Base-by-base conservation (phyloP, 2,888 invertebrate genomes). In the Conistra vaccinii region DNA sequence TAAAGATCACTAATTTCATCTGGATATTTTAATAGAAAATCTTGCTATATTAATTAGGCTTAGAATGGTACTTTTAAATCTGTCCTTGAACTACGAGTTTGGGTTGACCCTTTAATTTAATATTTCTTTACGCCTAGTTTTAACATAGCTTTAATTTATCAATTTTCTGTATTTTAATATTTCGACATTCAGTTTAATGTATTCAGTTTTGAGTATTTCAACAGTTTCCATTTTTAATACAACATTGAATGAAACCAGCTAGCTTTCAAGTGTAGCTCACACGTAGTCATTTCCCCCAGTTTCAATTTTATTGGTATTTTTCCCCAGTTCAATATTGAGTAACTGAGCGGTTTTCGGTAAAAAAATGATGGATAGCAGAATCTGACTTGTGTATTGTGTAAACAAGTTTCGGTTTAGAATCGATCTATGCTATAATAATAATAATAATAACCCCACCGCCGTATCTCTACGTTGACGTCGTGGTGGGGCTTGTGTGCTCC, bases 331-430 rank as follows among this genome's bases (percentile, higher is more conserved):
- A 39, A 29, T 57, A 66, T 66, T 39, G 29, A 39, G 45, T 74
- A 57, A 57, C 53, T 35, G 45, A 35, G 14, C 45, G 35, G 77
- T 45, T 35, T 60, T 55, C 0, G 9, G n/a, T 42, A 20, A 78
- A 60, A 60, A 78, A 68, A 69, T 53, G 17, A 68, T 78, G 60
- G 23, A 78, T 29, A 20, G 78, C 29, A 39, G 26, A 23, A 26
- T 35, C 12, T 68, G 17, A 26, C 32, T 60, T 51, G 42, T 51
- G 35, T 35, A 42, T 60, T 51, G 42, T 51, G 35, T 35, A 42
- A 69, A 78, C 58, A 51, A 68, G 69, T 42, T 58, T 60, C 5
- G 20, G 10, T 53, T 69, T 9, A 39, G 57, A 70, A 78, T 48
- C 32, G n/a, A 78, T 68, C n/a, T n/a, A n/a, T n/a, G n/a, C n/a